Conservation (phyloP, 2,113 vertebrate genomes). For the Centropus bengalensis region DNA sequence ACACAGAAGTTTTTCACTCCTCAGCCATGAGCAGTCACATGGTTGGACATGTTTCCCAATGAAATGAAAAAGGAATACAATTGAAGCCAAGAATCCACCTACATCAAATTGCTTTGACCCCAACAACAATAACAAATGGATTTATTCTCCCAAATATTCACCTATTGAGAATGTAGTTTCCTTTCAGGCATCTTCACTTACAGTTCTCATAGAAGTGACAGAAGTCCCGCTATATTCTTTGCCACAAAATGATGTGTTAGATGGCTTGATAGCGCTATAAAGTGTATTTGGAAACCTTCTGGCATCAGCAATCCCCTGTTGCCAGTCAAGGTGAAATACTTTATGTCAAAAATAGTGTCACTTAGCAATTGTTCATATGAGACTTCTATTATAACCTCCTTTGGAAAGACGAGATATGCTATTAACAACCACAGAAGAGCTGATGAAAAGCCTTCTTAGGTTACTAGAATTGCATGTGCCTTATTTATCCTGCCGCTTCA, state of each 20-base stretch:
- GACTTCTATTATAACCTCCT: constrained; percentile 17
- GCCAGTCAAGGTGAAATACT: constrained; percentile 36
- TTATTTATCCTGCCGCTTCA: constrained; percentile 24
- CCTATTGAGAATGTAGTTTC: not conserved
- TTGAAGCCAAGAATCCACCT: not conserved
- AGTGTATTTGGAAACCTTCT: constrained; percentile 20
- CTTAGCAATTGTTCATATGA: constrained; percentile 48
- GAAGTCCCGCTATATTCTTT: not conserved
- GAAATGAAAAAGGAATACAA: not conserved
- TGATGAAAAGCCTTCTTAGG: constrained; percentile 50
- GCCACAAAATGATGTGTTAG: constrained; percentile 31
- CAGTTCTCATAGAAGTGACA: not conserved
- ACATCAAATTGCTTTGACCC: not conserved
- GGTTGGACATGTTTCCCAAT: not conserved
- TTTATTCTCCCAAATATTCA: not conserved
- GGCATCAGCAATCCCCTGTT: not conserved
- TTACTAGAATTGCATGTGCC: constrained; percentile 31
- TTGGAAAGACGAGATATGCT: constrained; percentile 26
- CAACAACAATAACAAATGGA: not conserved
- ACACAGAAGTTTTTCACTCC: not conserved
- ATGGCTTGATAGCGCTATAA: not conserved
- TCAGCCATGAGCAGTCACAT: not conserved
- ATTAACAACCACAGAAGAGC: constrained; percentile 38
- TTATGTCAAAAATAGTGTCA: constrained; percentile 42
- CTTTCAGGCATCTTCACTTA: not conserved